Conservation (phyloP, 2,888 invertebrate species). For the Globia sparganii region DNA sequence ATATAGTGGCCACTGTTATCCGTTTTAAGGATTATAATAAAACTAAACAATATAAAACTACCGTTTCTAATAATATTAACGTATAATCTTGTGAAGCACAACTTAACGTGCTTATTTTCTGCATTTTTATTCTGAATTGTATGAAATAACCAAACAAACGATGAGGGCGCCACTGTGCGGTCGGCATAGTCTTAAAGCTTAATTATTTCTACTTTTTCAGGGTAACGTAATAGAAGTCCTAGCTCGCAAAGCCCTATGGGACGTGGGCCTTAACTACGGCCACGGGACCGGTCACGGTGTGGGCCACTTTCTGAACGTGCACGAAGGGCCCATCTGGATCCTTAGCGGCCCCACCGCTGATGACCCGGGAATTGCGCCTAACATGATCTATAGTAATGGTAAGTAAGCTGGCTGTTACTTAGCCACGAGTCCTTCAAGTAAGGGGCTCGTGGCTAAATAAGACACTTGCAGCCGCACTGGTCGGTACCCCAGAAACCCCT, state of each 20-base stretch:
- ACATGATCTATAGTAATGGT: slow-evolving; percentile 87
- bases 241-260: slow-evolving; percentile 95
- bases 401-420: slow-evolving; percentile 36
- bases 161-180: too few species aligned
- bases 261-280: slow-evolving; percentile 95
- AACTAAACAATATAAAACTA: too few species aligned
- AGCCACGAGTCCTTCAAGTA: not conserved
- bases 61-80: too few species aligned
- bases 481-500: not conserved
- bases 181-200: too few species aligned
- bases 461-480: too few species aligned
- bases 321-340: slow-evolving; percentile 96
- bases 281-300: slow-evolving; percentile 98
- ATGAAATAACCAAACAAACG: too few species aligned
- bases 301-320: slow-evolving; percentile 96
- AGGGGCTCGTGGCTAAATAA: not conserved
- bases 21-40: too few species aligned
- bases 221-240: slow-evolving; percentile 93
- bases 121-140: too few species aligned
- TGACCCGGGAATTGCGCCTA: slow-evolving; percentile 83
- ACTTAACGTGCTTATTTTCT: too few species aligned
- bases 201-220: slow-evolving; percentile 74
- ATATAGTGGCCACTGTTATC: too few species aligned
- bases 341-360: slow-evolving; percentile 75
- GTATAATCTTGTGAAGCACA: too few species aligned